Conservation (phyloP, 2,888 invertebrate species). For the Meteorus cinctellus region DNA sequence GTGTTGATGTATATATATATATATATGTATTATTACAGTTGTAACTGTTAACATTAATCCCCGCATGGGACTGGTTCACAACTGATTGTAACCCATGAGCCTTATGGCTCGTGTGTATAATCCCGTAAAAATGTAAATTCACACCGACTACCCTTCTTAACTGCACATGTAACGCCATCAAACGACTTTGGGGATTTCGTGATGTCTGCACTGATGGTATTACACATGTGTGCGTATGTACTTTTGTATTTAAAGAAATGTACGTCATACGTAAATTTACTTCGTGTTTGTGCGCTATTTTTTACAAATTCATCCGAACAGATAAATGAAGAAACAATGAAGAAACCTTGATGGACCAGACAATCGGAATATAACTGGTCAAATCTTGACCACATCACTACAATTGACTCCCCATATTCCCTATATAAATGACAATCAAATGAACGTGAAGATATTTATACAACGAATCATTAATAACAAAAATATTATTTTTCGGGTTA, state of each 20-base stretch:
- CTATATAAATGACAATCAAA: too few species aligned
- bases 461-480: too few species aligned
- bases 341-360: too few species aligned
- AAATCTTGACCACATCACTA: too few species aligned
- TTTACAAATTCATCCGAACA: too few species aligned
- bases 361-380: too few species aligned
- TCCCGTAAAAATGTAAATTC: conserved; percentile 70
- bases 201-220: background rate
- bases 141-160: conserved; percentile 13
- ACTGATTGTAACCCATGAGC: background rate
- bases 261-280: background rate
- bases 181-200: conserved; percentile 4
- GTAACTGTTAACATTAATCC: conserved; percentile 63
- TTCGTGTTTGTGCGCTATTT: too few species aligned
- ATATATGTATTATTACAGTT: conserved; percentile 62
- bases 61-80: conserved; percentile 38
- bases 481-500: too few species aligned
- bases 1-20: background rate
- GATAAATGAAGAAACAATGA: too few species aligned
- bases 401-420: too few species aligned
- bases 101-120: conserved; percentile 51
- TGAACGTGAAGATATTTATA: too few species aligned
- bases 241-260: background rate
- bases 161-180: background rate
- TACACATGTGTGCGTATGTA: background rate